A percentile compares a stretch with the other conserved stretches of the same genome.
Evolutionary conservation across 2,113 vertebrate species (phyloP).

Genomic region (Heteronetta atricapilla): DNA sequence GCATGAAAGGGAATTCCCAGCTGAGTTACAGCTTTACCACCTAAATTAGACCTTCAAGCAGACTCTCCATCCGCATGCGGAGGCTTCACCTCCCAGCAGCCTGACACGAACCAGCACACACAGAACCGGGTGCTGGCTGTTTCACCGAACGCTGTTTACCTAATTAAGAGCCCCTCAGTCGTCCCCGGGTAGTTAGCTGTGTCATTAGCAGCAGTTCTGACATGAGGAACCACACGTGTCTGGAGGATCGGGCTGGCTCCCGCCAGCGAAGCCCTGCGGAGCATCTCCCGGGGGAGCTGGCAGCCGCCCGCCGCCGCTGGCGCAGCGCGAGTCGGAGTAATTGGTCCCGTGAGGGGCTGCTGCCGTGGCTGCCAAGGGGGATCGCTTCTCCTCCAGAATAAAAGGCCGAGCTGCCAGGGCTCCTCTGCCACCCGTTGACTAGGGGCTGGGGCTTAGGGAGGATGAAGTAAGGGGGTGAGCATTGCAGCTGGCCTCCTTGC

Average conservation of each 20-base stretch:
- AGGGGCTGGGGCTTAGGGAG: neutral
- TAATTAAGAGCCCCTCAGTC: slow-evolving; percentile 81
- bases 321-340: slow-evolving; percentile 77
- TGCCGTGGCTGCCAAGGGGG: slow-evolving; percentile 74
- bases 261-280: slow-evolving; percentile 38
- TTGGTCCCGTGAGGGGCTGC: slow-evolving; percentile 83
- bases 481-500: neutral
- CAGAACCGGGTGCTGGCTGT: slow-evolving; percentile 33
- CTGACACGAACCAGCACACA: slow-evolving; percentile 58
- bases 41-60: slow-evolving; percentile 23
- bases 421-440: slow-evolving; percentile 30
- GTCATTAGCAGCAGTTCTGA: slow-evolving; percentile 81
- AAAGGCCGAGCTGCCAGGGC: slow-evolving; percentile 60
- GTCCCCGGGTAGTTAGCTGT: slow-evolving; percentile 79
- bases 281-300: slow-evolving; percentile 42
- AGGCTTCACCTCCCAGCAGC: slow-evolving; percentile 18
- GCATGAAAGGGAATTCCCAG: slow-evolving; percentile 34
- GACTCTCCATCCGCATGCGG: neutral
- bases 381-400: slow-evolving; percentile 45
- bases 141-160: slow-evolving; percentile 72
- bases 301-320: slow-evolving; percentile 54
- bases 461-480: neutral
- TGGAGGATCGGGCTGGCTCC: slow-evolving; percentile 56
- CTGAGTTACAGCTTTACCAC: slow-evolving; percentile 10
- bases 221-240: slow-evolving; percentile 68